Evolutionary conservation across 2,113 vertebrate genomes (phyloP).

Genomic region (Sisor rabdophorus): DNA sequence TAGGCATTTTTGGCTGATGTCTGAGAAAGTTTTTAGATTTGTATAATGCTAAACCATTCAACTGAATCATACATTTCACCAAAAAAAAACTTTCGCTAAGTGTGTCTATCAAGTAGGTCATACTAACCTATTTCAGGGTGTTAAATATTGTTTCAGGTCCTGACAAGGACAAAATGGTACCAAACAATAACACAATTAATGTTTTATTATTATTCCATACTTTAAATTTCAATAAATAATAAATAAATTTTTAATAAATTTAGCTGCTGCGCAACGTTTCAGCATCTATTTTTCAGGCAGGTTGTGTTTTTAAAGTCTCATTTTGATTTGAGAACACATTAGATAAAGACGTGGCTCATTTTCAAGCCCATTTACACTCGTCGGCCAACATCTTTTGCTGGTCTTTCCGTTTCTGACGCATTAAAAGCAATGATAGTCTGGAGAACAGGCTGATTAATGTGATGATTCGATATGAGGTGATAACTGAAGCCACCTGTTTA

Average conservation of each 20-base stretch:
- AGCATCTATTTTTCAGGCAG: neutral
- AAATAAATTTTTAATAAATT: no score
- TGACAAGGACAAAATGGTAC: neutral
- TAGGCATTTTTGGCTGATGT: neutral
- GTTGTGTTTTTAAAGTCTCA: constrained; percentile 10
- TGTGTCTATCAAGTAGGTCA: no score
- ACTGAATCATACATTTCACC: no score
- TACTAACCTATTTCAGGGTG: neutral
- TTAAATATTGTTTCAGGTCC: neutral
- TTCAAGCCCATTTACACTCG: constrained; percentile 3
- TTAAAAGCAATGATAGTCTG: constrained; percentile 32
- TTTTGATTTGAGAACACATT: constrained; percentile 7
- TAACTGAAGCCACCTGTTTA: constrained; percentile 11
- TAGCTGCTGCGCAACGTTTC: neutral
- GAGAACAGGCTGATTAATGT: constrained; percentile 36
- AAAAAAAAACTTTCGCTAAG: no score
- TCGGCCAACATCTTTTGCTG: constrained; percentile 17
- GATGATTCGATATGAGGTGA: constrained; percentile 26
- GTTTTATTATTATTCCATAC: neutral
- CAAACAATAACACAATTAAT: neutral
- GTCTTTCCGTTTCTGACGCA: constrained; percentile 31
- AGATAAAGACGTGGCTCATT: constrained; percentile 4
- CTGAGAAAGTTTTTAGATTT: neutral
- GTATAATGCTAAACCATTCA: no score
- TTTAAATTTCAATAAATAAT: constrained; percentile 1